Base-by-base conservation (phyloP, 1,140 invertebrate genomes). In the Drosophila teissieri region DNA sequence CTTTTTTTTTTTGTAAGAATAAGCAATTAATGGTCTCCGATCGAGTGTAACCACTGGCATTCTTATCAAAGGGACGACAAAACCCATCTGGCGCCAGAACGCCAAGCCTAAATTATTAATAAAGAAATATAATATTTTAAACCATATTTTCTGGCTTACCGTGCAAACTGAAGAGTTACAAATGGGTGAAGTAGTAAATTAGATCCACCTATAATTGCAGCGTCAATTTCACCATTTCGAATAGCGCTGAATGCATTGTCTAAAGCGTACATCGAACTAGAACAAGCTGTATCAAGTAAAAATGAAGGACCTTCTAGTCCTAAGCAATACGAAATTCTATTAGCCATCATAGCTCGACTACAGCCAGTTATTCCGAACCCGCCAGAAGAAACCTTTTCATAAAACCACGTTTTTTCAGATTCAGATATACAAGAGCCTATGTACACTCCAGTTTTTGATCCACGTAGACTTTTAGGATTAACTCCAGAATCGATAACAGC, bases 31-130 rank as follows among this genome's bases (percentile, higher is more conserved):
- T 94, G 1, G 97, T 95, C 93, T 97, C 96, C 4, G 95, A 95
- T n/a, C 96, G 93, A 0, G 94, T 95, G 80, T 97, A 97, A 0
- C 96, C 96, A 70, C 95, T 95, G 0, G 95, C 96, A 67, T 94
- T 94, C 53, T 95, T 95, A 92, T 99, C 98, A 91, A 99, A 99
- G 36, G 95, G 95, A 91, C 98, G 97, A 92, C 97, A 99, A 46
- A 93, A 94, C 5, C 98, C 98, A 68, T 98, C 96, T 1, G 93
- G 84, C 0, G 97, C 96, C 10, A 99, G 92, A 80, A 99, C 98
- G 46, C 97, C 97, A 92, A 97, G 93, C 81, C 95, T 95, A 37
- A 19, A 60, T 64, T 7, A 31, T 48, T 31, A 6, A 46, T 31
- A 8, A 3, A 31, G 8, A 31, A 31, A 31, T 31, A 27, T 34